Conservation (phyloP, 64 coral and sea anemone genomes). For the Montipora capricornis region DNA sequence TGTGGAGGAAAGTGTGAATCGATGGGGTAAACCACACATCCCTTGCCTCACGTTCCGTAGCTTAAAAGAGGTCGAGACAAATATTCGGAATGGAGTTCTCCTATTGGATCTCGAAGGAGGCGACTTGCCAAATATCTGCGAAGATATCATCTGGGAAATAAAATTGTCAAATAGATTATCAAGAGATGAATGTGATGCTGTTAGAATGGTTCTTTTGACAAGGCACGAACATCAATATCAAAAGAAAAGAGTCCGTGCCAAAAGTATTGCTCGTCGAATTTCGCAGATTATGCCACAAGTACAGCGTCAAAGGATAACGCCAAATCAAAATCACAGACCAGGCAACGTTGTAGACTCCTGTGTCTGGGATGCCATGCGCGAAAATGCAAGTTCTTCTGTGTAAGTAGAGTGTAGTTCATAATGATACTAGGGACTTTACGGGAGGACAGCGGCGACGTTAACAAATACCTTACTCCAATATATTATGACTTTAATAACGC, state of each 20-base stretch:
- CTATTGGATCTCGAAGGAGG: slow-evolving; percentile 75
- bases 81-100: slow-evolving; percentile 74
- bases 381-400: background rate
- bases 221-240: slow-evolving; percentile 89
- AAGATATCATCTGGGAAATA: slow-evolving; percentile 77
- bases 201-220: slow-evolving; percentile 74
- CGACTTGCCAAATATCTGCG: slow-evolving; percentile 74
- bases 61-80: slow-evolving; percentile 72
- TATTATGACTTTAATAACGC: too few relatives aligned
- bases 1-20: slow-evolving; percentile 89
- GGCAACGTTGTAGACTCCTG: background rate
- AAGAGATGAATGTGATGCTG: slow-evolving; percentile 59
- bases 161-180: slow-evolving; percentile 46
- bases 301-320: background rate
- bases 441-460: too few relatives aligned
- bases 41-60: slow-evolving; percentile 87
- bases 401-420: background rate
- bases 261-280: slow-evolving; percentile 4
- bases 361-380: background rate
- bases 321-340: background rate
- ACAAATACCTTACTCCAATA: too few relatives aligned
- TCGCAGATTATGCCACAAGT: slow-evolving; percentile 17
- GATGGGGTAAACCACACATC: slow-evolving; percentile 98
- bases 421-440: too few relatives aligned
- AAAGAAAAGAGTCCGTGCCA: slow-evolving; percentile 46